Evolutionary conservation across 2,888 invertebrate species (phyloP), one percentile per base, ranked within the genome.

Genomic region (Pharmacophagus antenor): DNA sequence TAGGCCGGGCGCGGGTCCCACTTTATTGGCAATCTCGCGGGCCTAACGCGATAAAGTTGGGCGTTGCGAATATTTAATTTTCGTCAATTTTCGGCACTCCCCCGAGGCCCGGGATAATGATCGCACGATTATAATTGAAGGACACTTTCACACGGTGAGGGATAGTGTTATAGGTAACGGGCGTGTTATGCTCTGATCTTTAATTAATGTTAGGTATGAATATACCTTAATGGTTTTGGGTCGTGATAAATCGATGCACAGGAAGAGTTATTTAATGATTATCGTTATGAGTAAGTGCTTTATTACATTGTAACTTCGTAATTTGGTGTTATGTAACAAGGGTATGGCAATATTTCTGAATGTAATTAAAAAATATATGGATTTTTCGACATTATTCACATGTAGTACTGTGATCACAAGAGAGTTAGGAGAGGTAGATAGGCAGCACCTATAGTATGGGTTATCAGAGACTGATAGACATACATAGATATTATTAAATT

Each of bases 41-140:
- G 74, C 69, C 76, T 85, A 93, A 92, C 94, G 81, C 73, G 78
- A 88, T 89, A 76, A 82, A 78, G 76, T 82, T 73, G 76, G 77
- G 76, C 69, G 78, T 69, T 68, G 74, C 69, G 73, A 81, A 80
- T 84, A 87, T 87, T 85, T 86, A 85, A 87, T 88, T 87, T 87
- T 82, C 73, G 78, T 62, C 66, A 66, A 68, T 66, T 67, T 66
- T 66, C 64, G 61, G 60, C 62, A 48, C 56, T 47, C 60, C 52
- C 61, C 37, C 52, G 41, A 52, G 61, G 18, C 54, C 42, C 56
- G 58, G 58, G 54, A 58, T 58, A 62, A 61, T 60, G 60, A 60
- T 61, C 21, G 41, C 25, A 17, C n/a, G 57, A 57, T 49, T 57
- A 57, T 54, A 57, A 57, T 58, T 51, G 58, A 20, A 58, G 59